Evolutionary conservation across 2,113 vertebrate genomes (phyloP).

Genomic region (Sisor rabdophorus): DNA sequence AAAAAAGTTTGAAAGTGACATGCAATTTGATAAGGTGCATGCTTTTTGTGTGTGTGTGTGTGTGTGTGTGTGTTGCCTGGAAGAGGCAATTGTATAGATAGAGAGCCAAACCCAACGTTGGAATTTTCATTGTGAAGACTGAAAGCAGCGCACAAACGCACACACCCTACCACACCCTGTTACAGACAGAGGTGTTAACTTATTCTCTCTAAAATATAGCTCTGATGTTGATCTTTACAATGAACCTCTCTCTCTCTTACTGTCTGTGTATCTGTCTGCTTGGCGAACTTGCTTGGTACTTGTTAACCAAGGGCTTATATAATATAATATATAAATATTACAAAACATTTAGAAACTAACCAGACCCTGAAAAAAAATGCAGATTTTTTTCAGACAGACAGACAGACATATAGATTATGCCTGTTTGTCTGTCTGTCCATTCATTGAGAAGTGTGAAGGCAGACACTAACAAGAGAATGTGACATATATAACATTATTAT

Average conservation of each 20-base stretch:
- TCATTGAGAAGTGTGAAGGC: too few relatives aligned
- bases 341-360: not conserved
- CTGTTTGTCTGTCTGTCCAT: too few relatives aligned
- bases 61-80: conserved; percentile 11
- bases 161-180: conserved; percentile 26
- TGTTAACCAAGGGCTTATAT: not conserved
- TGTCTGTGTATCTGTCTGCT: not conserved
- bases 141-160: conserved; percentile 24
- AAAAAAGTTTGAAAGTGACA: not conserved
- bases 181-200: not conserved
- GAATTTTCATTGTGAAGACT: conserved; percentile 38
- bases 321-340: not conserved
- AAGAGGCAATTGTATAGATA: conserved; percentile 34
- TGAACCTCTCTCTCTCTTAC: not conserved
- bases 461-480: too few relatives aligned
- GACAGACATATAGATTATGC: not conserved
- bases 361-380: not conserved
- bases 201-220: conserved; percentile 9
- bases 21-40: conserved; percentile 19
- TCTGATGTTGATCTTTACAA: not conserved
- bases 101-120: conserved; percentile 25
- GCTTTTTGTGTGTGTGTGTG: conserved; percentile 1
- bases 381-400: too few relatives aligned
- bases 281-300: conserved; percentile 9
- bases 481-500: too few relatives aligned